Percentiles rank a stretch among this genome's conserved stretches.
These are phyloP conservation scores for Stenoptilia bipunctidactyla DNA, from an alignment of 2,888 invertebrate species.

Conservation along the genomic window DNA sequence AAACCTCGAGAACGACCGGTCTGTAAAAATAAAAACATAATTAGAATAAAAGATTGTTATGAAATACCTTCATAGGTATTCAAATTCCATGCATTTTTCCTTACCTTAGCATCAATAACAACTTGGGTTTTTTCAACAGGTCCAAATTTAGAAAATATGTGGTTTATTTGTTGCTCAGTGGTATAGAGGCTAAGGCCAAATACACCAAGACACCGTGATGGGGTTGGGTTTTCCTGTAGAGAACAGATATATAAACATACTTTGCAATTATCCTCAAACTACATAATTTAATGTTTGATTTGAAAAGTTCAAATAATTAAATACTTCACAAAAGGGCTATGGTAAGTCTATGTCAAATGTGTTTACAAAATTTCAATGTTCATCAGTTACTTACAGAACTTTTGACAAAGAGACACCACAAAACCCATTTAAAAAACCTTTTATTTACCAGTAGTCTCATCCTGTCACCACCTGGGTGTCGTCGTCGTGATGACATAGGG, in stretches of 20 bases:
- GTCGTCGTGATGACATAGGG: conserved; percentile 84
- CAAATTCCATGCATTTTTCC: conserved; percentile 13
- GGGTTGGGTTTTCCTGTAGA: conserved; percentile 84
- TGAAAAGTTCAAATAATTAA: no score
- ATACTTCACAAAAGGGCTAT: no score
- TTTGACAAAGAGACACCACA: no score
- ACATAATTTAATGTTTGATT: not conserved
- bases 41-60: not conserved
- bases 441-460: conserved; percentile 38
- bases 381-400: no score
- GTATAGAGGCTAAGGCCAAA: conserved; percentile 96
- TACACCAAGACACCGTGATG: conserved; percentile 91
- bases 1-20: conserved; percentile 96
- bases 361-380: no score
- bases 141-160: conserved; percentile 93
- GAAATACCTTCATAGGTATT: not conserved
- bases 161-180: conserved; percentile 90
- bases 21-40: conserved; percentile 45
- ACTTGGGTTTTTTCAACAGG: conserved; percentile 93
- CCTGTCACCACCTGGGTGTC: conserved; percentile 82
- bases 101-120: conserved; percentile 94
- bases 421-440: not conserved
- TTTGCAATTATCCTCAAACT: not conserved
- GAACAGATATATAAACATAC: not conserved
- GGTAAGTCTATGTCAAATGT: no score